phyloP scores from a whole-genome alignment of 2,113 vertebrate species.

The Ptilorrhoa leucosticta region DNA sequence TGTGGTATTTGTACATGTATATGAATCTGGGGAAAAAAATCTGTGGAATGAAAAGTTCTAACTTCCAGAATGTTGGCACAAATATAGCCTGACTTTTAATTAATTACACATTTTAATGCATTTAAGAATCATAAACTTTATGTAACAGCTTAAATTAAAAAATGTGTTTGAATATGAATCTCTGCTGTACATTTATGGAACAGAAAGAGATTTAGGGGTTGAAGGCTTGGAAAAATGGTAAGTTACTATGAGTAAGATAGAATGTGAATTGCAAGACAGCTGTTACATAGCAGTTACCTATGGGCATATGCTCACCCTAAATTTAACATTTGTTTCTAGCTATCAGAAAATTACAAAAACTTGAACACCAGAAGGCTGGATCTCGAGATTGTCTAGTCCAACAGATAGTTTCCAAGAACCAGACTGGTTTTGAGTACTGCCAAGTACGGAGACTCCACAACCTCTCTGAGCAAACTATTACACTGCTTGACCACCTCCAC shows the following conservation, averaged over 20 bases:
- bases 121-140: neutral
- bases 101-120: neutral
- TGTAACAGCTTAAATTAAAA: neutral
- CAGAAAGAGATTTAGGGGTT: neutral
- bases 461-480: neutral
- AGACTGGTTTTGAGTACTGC: neutral
- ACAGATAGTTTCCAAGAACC: neutral
- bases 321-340: neutral
- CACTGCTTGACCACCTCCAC: neutral
- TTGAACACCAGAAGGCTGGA: neutral
- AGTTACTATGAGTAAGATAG: neutral
- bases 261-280: neutral
- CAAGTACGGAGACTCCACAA: fast-evolving
- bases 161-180: neutral
- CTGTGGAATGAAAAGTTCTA: neutral
- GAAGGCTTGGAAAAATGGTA: neutral
- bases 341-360: neutral
- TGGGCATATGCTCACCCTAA: neutral
- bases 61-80: neutral
- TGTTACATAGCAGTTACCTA: neutral
- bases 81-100: neutral
- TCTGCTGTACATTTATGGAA: neutral
- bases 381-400: neutral
- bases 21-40: neutral
- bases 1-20: neutral